Evolutionary conservation across 2,888 invertebrate species (phyloP).

Genomic region (Lasioglossum leucozonium): DNA sequence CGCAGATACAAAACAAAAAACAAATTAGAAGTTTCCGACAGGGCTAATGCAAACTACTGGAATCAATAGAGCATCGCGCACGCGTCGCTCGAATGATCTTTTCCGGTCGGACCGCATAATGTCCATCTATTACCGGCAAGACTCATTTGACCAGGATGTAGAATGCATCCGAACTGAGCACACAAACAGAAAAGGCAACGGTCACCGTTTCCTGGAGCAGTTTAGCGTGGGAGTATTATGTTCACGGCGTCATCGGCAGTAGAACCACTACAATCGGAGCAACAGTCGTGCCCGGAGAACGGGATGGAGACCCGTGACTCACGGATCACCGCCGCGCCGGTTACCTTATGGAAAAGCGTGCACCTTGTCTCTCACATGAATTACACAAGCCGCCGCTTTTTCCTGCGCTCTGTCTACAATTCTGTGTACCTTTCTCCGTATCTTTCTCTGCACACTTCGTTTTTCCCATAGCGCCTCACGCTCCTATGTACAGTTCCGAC

Average conservation of each 20-base stretch:
- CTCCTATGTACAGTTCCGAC: background rate
- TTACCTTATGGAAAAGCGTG: constrained; percentile 47
- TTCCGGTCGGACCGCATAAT: constrained; percentile 4
- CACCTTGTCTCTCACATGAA: constrained; percentile 16
- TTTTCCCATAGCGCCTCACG: background rate
- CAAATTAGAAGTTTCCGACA: background rate
- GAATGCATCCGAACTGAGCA: background rate
- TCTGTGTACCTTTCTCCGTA: background rate
- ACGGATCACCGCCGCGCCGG: constrained; percentile 40
- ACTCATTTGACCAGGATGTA: background rate
- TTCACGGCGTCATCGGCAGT: constrained; percentile 39
- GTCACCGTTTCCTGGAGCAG: constrained; percentile 18
- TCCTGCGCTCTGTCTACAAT: background rate
- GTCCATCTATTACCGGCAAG: background rate
- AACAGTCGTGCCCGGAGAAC: constrained; percentile 37
- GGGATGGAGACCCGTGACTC: constrained; percentile 60
- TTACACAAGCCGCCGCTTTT: background rate
- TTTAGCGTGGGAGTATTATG: constrained; percentile 35
- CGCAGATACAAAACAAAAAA: background rate
- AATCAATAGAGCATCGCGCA: background rate
- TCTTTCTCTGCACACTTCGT: background rate
- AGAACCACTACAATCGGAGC: constrained; percentile 40
- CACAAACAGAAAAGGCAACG: constrained; percentile 25
- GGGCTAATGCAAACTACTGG: background rate
- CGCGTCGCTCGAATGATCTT: background rate